These are phyloP conservation scores for Trachops cirrhosus DNA, from an alignment of 2,797 vertebrate genomes.

Conservation along the genomic window DNA sequence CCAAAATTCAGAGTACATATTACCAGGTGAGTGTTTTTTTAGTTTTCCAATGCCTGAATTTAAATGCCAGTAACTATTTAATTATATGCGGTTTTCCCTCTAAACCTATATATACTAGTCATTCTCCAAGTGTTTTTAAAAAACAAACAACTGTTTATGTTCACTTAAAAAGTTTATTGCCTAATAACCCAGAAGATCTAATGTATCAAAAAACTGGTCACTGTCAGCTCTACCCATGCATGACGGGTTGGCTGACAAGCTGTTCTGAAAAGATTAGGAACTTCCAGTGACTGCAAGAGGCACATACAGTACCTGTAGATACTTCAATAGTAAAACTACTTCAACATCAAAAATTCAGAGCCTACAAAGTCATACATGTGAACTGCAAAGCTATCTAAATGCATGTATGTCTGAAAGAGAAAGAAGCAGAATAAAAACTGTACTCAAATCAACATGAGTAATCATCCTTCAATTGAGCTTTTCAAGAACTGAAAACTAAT, in stretches of 20 bases:
- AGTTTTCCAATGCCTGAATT: not conserved
- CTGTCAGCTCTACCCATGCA: not conserved
- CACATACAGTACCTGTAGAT: not conserved
- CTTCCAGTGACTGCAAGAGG: not conserved
- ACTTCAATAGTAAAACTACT: conserved; percentile 8
- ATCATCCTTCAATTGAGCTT: not conserved
- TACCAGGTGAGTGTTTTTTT: conserved; percentile 33
- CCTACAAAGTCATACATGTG: not conserved
- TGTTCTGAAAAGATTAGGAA: conserved; percentile 50
- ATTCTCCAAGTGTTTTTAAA: conserved; percentile 21
- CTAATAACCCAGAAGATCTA: conserved; percentile 20
- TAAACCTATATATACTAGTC: not conserved
- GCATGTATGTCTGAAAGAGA: not conserved
- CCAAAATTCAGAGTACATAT: conserved; percentile 35
- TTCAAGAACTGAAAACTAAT: not conserved
- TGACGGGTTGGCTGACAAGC: not conserved
- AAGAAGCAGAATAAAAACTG: not conserved
- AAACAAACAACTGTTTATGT: not conserved
- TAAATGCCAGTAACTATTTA: conserved; percentile 38
- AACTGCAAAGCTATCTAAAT: conserved; percentile 10
- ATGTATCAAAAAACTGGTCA: not conserved
- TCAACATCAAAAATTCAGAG: conserved; percentile 39
- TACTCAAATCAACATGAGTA: not conserved
- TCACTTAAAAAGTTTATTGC: conserved; percentile 38
- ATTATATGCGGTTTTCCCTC: not conserved